Evolutionary conservation across 1,140 invertebrate genomes (phyloP), one percentile per base, ranked within the genome.

Genomic region (Danaus plexippus): DNA sequence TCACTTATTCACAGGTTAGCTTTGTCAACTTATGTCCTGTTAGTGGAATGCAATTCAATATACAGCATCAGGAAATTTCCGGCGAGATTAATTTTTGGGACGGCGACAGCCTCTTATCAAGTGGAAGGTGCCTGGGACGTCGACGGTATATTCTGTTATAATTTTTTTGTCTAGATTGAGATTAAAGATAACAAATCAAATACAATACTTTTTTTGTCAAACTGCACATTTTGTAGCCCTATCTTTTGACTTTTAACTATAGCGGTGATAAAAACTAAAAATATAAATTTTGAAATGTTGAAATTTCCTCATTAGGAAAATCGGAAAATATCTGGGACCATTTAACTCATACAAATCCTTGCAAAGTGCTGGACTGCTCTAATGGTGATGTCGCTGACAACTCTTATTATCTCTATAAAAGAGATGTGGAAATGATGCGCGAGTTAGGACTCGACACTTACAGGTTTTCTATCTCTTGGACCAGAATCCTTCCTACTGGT

Each of bases 401-500:
- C 43, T 82, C 80, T 2, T 85, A 78, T 47, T 60, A 77, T 42
- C 45, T 65, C 8, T 88, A 86, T 74, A 80, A 85, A 45, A 75
- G 83, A 47, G 88, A 89, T 63, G 80, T 89, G 0, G 73, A 88
- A 67, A 88, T 89, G 78, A 77, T 87, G 46, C 73, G 77, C 52
- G 84, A 89, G 47, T 52, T 89, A n/a, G 81, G 87, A 22, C 77
- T 89, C 0, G 77, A 87, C 46, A 80, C 85, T 11, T 93, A 92
- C 65, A 83, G 92, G 13, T 92, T 92, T 71, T 92, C 91, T 0
- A 62, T 92, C 22, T 89, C 90, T 0, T 92, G 92, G 91, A 58
- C 91, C 0, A 69, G 92, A 13, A 86, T 93, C 5, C 72, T 92
- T 47, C 91, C 92, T 6, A 84, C 79, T 9, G 90, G 91, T 47